A percentile compares a stretch with the other conserved stretches of the same genome.
Evolutionary conservation across 2,888 invertebrate species (phyloP).

Genomic region (Heteromyza rotundicornis): DNA sequence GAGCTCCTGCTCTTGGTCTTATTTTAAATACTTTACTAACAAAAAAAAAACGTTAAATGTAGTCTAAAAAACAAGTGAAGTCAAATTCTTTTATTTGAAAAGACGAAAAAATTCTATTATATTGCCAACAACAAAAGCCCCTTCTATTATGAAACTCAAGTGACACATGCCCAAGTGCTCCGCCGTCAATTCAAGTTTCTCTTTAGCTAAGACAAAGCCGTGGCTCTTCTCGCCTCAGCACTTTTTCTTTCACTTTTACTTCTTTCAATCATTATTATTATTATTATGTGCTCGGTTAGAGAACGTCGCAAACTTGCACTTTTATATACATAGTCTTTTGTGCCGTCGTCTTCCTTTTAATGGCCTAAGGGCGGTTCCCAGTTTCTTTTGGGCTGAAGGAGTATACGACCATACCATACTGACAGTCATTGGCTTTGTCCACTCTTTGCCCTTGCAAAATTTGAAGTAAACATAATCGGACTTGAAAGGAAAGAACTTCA

Average conservation of each 20-base stretch:
- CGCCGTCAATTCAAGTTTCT: slow-evolving; percentile 1
- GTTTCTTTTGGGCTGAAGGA: no score
- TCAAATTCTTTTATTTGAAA: no score
- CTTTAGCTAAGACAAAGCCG: slow-evolving; percentile 25
- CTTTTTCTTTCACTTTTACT: slow-evolving; percentile 31
- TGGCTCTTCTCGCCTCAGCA: no score
- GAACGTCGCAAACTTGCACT: slow-evolving; percentile 23
- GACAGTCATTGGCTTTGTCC: slow-evolving; percentile 46
- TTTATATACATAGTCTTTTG: slow-evolving; percentile 29
- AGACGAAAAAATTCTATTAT: background rate
- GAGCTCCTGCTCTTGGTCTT: no score
- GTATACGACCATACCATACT: no score
- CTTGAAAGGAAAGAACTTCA: no score
- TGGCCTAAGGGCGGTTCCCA: no score
- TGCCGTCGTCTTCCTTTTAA: slow-evolving; percentile 18
- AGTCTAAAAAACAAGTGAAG: no score
- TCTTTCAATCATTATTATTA: slow-evolving; percentile 42
- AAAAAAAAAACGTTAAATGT: no score
- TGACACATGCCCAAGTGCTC: slow-evolving; percentile 57
- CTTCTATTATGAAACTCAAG: slow-evolving; percentile 32
- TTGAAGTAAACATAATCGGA: no score
- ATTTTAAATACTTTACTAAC: no score
- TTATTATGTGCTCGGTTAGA: slow-evolving; percentile 24
- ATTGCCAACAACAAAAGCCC: background rate
- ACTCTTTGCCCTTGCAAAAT: no score